Conservation (phyloP, 2,113 vertebrate species). For the Piprites chloris region DNA sequence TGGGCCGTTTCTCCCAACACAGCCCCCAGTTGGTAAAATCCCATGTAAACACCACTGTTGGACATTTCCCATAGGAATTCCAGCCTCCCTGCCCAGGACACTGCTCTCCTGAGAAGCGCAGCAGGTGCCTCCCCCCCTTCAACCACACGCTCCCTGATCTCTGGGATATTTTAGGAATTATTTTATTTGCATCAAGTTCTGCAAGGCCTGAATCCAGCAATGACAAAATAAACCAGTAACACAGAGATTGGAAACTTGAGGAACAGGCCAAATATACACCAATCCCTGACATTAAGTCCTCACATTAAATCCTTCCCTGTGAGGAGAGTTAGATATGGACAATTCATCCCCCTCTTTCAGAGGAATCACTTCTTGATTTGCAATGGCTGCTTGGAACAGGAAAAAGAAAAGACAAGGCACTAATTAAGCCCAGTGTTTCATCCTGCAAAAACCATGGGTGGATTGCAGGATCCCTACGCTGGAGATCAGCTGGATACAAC, state of each 20-base stretch:
- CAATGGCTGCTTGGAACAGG: background rate
- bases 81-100: background rate
- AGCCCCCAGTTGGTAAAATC: background rate
- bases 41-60: accelerated
- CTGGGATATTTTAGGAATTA: background rate
- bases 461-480: background rate
- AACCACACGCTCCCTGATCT: background rate
- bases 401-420: background rate
- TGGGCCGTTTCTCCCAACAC: background rate
- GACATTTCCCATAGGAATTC: background rate
- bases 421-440: background rate
- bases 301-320: background rate
- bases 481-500: background rate
- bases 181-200: background rate
- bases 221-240: background rate
- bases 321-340: background rate
- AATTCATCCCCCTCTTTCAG: background rate
- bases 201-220: background rate
- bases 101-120: background rate
- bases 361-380: background rate
- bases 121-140: background rate
- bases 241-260: background rate
- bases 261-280: accelerated
- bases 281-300: too few species aligned
- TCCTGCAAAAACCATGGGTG: background rate